Evolutionary conservation across 1,140 invertebrate genomes (phyloP), one percentile per base, ranked within the genome.

Genomic region (Drosophila tropicalis): DNA sequence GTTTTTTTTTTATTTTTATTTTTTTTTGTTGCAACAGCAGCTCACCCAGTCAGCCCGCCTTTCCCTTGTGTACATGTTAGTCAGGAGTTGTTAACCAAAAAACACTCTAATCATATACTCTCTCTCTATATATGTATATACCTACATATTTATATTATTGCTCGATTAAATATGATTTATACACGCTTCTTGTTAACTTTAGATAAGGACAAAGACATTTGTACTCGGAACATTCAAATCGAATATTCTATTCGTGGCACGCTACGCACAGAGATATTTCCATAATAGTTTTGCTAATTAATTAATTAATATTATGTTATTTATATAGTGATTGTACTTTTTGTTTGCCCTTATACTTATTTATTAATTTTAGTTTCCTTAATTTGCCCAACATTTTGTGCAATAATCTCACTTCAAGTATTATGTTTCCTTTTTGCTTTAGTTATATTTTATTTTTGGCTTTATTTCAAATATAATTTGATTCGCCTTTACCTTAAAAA

Each of bases 371-470:
- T 36, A 58, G 64, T 74, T 67, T 17, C 58, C 72, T 55, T 63
- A 10, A 17, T 32, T 3, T 39, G 19, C 62, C 44, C 73, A 57
- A 39, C 3, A 40, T 36, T 63, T 62, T 76, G 73, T 76, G 72
- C 73, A 76, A 76, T 76, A 76, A 64, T 76, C 40, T 44, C 54
- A 76, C 72, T 76, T 39, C 58, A 76, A 76, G 73, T 76, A 76
- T 76, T 76, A 76, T 56, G 65, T 64, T 22, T 4, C 70, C 44
- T 34, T 32, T 25, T 25, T 44, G 36, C 63, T 76, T 76, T 76
- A 70, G 58, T 76, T 76, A 12, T 70, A 29, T 25, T 25, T 25
- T 25, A 25, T 29, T 29, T 29, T 29, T 40, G 39, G 36, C 36
- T 67, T 60, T 22, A 56, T 36, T 60, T 69, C 47, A 70, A 2